Evolutionary conservation across 1,140 invertebrate genomes (phyloP).

Genomic region (Pseudomyrmex flavicornis): DNA sequence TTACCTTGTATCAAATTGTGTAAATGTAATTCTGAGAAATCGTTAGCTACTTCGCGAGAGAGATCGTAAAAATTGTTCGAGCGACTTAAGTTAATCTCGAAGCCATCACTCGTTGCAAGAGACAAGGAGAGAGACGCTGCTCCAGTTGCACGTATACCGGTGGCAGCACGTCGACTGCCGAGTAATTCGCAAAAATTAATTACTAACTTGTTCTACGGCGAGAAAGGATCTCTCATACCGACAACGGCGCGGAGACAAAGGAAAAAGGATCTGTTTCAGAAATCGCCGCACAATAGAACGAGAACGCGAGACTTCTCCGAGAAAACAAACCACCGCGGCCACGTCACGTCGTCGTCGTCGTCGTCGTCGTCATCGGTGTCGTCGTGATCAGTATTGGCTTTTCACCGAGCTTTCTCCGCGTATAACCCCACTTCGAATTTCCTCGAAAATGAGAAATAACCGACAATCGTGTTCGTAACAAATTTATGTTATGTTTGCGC

Average conservation of each 20-base stretch:
- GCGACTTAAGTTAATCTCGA: slow-evolving; percentile 52
- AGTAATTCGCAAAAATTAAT: slow-evolving; percentile 84
- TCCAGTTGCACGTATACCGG: slow-evolving; percentile 74
- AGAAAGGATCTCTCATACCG: slow-evolving; percentile 71
- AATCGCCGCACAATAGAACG: slow-evolving; percentile 74
- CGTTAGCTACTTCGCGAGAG: neutral
- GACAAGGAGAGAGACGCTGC: slow-evolving; percentile 77
- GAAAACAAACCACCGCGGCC: slow-evolving; percentile 48
- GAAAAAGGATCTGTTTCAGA: slow-evolving; percentile 74
- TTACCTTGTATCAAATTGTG: neutral
- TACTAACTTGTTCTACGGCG: slow-evolving; percentile 79
- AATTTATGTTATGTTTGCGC: slow-evolving; percentile 10
- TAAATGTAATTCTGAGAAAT: neutral
- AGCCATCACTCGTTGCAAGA: slow-evolving; percentile 66
- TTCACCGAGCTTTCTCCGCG: slow-evolving; percentile 1
- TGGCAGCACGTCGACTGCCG: slow-evolving; percentile 79
- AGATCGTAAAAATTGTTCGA: slow-evolving; percentile 1
- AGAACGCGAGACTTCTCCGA: slow-evolving; percentile 59
- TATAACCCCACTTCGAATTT: neutral
- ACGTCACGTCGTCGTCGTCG: slow-evolving; percentile 54
- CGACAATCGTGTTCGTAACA: slow-evolving; percentile 20
- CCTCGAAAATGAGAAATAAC: slow-evolving; percentile 18
- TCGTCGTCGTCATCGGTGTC: too few relatives aligned
- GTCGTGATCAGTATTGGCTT: slow-evolving; percentile 41
- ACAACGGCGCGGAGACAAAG: slow-evolving; percentile 67